Evolutionary conservation across 2,888 invertebrate genomes (phyloP), one percentile per base, ranked within the genome.

Genomic region (Cryptus armator): DNA sequence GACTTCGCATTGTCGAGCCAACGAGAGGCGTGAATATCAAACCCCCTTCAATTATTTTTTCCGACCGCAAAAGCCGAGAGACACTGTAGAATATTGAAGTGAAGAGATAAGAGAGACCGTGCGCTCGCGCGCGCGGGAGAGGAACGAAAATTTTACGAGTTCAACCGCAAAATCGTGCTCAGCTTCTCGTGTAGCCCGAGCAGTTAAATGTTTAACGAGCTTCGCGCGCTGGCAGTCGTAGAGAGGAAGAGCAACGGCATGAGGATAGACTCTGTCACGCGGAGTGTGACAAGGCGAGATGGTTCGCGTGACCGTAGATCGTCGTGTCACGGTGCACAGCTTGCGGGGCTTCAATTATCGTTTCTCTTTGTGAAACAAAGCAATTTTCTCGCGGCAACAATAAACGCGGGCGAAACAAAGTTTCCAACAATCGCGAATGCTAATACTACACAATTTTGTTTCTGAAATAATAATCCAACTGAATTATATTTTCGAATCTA

Each of bases 91-190:
- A 81, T 44, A 78, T 72, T 48, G 32, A 59, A 75, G 51, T 51
- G 46, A 62, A 14, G 56, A 62, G 32, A 44, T 64, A 51, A 43
- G 51, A 43, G 51, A 79, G 71, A 62, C 43, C 37, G 59, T 32
- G 62, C 44, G 5, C 37, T 37, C 7, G 37, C 6, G 62, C 75
- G 79, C 37, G 70, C 24, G 24, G 2, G 24, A 53, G 70, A 81
- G 46, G 43, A 46, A 64, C 56, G 79, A 75, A 83, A 83, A 86
- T 87, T 88, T 86, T 81, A 85, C 85, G 87, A 86, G 86, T 86
- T 85, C 81, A 83, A 88, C 88, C 87, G 79, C 88, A 89, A 86
- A 87, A 88, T 88, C 87, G 87, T 75, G 86, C 72, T 64, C 53
- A 56, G 68, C 71, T 68, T 83, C 66, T 68, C 78, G 79, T 70